Evolutionary conservation across 2,797 vertebrate species (phyloP).

Genomic region (Fundulus diaphanus): DNA sequence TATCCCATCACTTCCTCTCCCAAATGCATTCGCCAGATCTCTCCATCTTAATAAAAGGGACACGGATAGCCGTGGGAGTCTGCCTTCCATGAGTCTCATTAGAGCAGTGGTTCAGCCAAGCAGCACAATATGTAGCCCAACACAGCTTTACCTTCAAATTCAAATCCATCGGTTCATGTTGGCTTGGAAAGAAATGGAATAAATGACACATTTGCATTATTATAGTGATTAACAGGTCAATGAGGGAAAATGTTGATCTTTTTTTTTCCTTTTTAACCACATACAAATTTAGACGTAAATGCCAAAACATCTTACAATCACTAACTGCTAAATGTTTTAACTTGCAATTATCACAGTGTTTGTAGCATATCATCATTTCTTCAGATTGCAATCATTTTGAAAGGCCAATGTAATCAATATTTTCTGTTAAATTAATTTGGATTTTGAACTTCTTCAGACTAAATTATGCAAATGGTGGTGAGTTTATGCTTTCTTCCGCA

Average conservation of each 20-base stretch:
- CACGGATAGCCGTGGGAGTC: slow-evolving; percentile 62
- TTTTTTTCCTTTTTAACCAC: not conserved
- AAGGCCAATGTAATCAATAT: slow-evolving; percentile 66
- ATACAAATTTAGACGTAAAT: slow-evolving; percentile 4
- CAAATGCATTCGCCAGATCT: slow-evolving; percentile 36
- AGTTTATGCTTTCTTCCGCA: not conserved
- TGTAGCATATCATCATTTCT: slow-evolving; percentile 10
- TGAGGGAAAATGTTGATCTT: not conserved
- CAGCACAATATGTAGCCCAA: slow-evolving; percentile 31
- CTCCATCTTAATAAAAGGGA: slow-evolving; percentile 69
- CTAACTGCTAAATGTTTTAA: slow-evolving; percentile 42
- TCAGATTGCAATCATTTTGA: slow-evolving; percentile 20
- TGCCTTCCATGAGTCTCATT: slow-evolving; percentile 55
- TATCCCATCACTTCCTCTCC: slow-evolving; percentile 62
- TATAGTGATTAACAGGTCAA: not conserved
- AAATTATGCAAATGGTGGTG: slow-evolving; percentile 25
- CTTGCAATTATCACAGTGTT: slow-evolving; percentile 54
- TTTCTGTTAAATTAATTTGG: slow-evolving; percentile 47
- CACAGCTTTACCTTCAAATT: slow-evolving; percentile 26
- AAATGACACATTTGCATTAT: not conserved
- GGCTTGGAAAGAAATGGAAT: slow-evolving; percentile 4
- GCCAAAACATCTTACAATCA: slow-evolving; percentile 19
- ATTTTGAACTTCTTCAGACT: slow-evolving; percentile 49
- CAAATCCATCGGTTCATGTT: slow-evolving; percentile 20
- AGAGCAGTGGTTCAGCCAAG: slow-evolving; percentile 46